phyloP scores from a whole-genome alignment of 1,140 invertebrate species.

The Sesamia nonagrioides region DNA sequence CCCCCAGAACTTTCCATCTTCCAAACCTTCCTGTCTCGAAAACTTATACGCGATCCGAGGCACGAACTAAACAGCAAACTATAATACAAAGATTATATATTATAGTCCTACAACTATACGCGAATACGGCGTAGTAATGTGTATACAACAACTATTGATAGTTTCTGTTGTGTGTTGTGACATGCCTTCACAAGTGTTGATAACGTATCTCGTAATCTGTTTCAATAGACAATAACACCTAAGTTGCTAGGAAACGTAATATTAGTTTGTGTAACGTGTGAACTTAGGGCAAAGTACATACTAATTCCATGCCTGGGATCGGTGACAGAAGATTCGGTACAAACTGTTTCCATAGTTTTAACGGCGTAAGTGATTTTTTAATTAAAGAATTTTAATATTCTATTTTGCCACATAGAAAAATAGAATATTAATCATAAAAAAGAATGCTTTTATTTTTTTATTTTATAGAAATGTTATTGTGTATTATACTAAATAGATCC shows the following conservation, averaged over 20 bases:
- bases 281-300: too few species aligned
- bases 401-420: too few species aligned
- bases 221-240: not conserved
- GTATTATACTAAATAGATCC: too few species aligned
- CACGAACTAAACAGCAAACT: not conserved
- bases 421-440: too few species aligned
- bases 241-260: not conserved
- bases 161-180: not conserved
- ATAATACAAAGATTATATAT: not conserved
- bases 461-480: too few species aligned
- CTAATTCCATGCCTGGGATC: too few species aligned
- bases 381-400: too few species aligned
- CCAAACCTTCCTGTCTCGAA: not conserved
- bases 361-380: too few species aligned
- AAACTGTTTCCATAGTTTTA: too few species aligned
- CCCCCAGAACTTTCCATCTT: not conserved
- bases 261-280: not conserved
- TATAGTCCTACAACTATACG: constrained; percentile 1
- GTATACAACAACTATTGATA: constrained; percentile 4
- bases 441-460: too few species aligned
- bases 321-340: too few species aligned
- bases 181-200: not conserved
- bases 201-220: constrained; percentile 1
- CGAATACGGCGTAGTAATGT: not conserved
- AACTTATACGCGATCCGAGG: not conserved